Evolutionary conservation across 2,113 vertebrate genomes (phyloP).

Genomic region (Burhinus oedicnemus): DNA sequence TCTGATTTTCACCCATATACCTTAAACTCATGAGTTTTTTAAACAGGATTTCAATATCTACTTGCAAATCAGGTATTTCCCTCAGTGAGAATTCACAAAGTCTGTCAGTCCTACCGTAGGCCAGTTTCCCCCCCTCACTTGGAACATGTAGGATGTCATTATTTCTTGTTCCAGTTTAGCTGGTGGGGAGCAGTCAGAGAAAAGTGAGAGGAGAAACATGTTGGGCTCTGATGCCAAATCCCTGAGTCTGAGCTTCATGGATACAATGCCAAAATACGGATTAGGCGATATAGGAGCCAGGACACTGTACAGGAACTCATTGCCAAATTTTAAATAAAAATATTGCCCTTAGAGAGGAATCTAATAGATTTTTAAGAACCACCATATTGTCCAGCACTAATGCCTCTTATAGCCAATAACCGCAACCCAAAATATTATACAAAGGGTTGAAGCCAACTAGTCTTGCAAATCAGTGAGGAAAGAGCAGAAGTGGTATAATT

Average conservation of each 20-base stretch:
- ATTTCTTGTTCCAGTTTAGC: neutral
- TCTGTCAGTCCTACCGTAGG: neutral
- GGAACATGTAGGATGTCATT: neutral
- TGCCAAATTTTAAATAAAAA: neutral
- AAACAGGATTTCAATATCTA: neutral
- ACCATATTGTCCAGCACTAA: neutral
- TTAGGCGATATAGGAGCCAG: neutral
- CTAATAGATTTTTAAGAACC: neutral
- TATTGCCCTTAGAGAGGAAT: neutral
- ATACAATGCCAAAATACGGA: neutral
- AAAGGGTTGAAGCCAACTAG: neutral
- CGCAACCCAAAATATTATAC: neutral
- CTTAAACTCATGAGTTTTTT: neutral
- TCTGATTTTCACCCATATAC: neutral
- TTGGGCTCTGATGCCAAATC: neutral
- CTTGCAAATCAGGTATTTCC: neutral
- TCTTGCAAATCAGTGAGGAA: neutral
- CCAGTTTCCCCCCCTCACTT: neutral
- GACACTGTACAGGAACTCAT: neutral
- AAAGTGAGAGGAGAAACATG: conserved; percentile 20
- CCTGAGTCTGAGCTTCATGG: neutral
- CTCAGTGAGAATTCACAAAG: neutral
- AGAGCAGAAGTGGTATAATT: neutral
- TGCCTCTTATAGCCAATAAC: neutral
- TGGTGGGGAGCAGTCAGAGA: neutral